Conservation (phyloP, 2,797 vertebrate species). For the Heterohyrax brucei region DNA sequence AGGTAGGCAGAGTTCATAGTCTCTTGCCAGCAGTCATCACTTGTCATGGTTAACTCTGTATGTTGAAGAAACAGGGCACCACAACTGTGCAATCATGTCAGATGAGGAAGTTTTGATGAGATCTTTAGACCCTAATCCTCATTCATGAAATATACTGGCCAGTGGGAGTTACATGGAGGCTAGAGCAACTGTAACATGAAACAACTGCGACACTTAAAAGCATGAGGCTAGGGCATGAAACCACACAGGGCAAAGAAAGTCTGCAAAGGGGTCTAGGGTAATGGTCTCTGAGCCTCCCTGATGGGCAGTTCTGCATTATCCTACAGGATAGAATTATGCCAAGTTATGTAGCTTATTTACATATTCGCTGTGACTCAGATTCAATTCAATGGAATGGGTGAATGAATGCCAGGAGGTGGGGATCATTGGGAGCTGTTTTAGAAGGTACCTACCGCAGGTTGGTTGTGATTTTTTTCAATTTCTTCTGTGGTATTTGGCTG, state of each 20-base stretch:
- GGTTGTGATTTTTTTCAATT: background rate
- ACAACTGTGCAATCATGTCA: rapidly evolving
- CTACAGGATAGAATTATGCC: background rate
- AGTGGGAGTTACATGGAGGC: background rate
- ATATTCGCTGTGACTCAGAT: too few species aligned
- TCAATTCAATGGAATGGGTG: background rate
- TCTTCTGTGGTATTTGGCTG: background rate
- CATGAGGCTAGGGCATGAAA: background rate
- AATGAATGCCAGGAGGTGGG: background rate
- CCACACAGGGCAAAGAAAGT: background rate
- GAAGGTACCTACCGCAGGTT: background rate
- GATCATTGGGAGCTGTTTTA: background rate
- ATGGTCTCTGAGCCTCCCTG: background rate
- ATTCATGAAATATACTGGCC: background rate
- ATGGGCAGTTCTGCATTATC: background rate
- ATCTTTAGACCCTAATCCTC: background rate
- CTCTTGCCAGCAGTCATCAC: background rate
- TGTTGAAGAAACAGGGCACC: background rate
- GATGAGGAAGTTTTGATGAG: background rate
- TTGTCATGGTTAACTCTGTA: background rate
- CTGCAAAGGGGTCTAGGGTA: background rate
- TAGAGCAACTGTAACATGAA: background rate
- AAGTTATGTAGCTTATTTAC: too few species aligned
- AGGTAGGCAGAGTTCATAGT: background rate
- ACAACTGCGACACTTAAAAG: background rate